Percentiles rank a stretch among this genome's conserved stretches.
Conservation (phyloP, 2,888 invertebrate species). For the Diarsia rubi region DNA sequence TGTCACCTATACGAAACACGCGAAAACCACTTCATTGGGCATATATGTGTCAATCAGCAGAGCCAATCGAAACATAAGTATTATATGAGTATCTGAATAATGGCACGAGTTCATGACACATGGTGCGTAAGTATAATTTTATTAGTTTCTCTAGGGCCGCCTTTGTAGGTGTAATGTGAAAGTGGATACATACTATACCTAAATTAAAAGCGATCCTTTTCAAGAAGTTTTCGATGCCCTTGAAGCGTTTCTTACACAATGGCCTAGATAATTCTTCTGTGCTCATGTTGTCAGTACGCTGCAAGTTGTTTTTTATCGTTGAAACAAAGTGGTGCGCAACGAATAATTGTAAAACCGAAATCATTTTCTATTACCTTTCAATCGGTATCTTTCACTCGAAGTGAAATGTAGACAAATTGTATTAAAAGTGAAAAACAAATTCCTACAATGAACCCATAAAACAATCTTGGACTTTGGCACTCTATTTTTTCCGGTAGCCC, state of each 20-base stretch:
- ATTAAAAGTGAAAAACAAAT: neutral
- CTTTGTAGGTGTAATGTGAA: neutral
- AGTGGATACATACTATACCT: constrained; percentile 47
- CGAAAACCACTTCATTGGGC: no score
- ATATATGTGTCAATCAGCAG: no score
- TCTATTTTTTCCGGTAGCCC: neutral
- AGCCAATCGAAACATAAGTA: no score
- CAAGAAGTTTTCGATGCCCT: constrained; percentile 84
- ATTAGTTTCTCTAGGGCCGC: no score
- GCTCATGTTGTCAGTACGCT: constrained; percentile 69
- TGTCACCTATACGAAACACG: no score
- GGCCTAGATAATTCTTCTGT: constrained; percentile 47
- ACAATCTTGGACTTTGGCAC: neutral
- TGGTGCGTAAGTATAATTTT: no score
- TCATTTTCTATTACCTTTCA: neutral
- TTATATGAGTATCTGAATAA: no score
- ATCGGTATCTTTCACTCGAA: neutral
- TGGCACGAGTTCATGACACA: no score
- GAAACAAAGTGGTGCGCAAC: neutral
- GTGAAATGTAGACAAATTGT: neutral
- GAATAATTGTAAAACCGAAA: neutral
- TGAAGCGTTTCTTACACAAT: constrained; percentile 75
- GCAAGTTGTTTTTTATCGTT: constrained; percentile 24
- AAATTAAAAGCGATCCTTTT: constrained; percentile 71
- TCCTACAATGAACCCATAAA: neutral